Base-by-base conservation (phyloP, 2,888 invertebrate genomes). In the Agrotis puta region DNA sequence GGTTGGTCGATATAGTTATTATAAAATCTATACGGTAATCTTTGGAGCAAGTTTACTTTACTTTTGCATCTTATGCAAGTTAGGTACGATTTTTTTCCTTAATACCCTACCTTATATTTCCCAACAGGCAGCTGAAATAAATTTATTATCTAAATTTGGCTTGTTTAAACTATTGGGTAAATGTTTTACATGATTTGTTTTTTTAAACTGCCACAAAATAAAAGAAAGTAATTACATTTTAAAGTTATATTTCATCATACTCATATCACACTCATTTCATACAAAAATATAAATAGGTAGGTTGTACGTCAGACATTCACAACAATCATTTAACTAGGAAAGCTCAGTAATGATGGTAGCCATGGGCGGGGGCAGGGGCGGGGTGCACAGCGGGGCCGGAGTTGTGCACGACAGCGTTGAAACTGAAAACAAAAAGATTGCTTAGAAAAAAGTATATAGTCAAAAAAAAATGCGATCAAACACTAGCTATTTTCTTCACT, bases 351-450 rank as follows among this genome's bases (percentile, higher is more conserved):
- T 92, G 91, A 74, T 93, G 90, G 88, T 93, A 89, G 53, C 54
- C 83, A 27, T 85, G 83, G 70, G 84, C 89, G 74, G 91, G 91
- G 54, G 92, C 92, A 48, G 91, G 92, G 50, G 92, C 92, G 47
- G 91, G 91, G 77, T 95, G 95, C 22, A 92, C 89, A 2, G 92
- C 88, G 50, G 94, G 94, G 61, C 90, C 94, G 33, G 94, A 91
- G 90, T 94, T 95, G 90, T 94, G 94, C 22, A 96, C 96, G 18
- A 95, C 93, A 14, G 96, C 96, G 91, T 96, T 95, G 92, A 96
- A 96, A 79, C 95, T 95, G 90, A 68, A 91, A 64, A 68, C 18
- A 70, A 72, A 57, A 63, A 16, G 61, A 11, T 14, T 45, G n/a
- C 1, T 45, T 9, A 53, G 70, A 33, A 1, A 2, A 53, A 27